Base-by-base conservation (phyloP, 2,113 vertebrate genomes). In the Globicephala melas region DNA sequence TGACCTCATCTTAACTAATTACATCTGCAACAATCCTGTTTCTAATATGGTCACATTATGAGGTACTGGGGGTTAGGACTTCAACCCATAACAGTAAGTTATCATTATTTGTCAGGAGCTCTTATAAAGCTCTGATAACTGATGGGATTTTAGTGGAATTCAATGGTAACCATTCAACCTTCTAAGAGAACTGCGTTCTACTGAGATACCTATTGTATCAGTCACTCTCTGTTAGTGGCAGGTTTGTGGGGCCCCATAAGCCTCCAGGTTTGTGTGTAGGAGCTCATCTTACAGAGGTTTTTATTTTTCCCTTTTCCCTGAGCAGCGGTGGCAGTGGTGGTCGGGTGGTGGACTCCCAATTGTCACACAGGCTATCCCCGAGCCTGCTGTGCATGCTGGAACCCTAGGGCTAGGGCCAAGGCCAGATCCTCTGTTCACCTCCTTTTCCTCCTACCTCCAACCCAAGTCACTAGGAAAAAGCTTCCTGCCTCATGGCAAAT, bases 1-100 rank as follows among this genome's bases (percentile, higher is more conserved):
- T 85, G 91, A 92, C 36, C 67, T 89, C 88, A 94, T 85, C 83
- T 91, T 94, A 95, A 94, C 67, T 89, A 84, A 85, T 91, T 68
- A 89, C 25, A 92, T n/a, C 71, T 58, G 31, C 50, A 76, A 60
- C 2, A 38, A 63, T 41, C n/a, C 26, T 80, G 10, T 95, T 84
- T 94, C 63, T 93, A 97, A 89, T 95, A 94, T 55, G 55, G 83
- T 63, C 83, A 63, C 25, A 62, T 95, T 96, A 77, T 94, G 79
- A 89, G 73, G 25, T 80, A 6, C 44, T 68, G 10, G 79, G 77
- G 41, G 21, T 50, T 70, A 92, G 65, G 77, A 89, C 41, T 92
- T 92, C 33, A 26, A 38, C 26, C n/a, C 36, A 31, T 44, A 81
- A 44, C 31, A 85, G 41, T 47, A n/a, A 86, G 17, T 44, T 58